Base-by-base conservation (phyloP, 2,888 invertebrate species). In the Microplitis manilae region DNA sequence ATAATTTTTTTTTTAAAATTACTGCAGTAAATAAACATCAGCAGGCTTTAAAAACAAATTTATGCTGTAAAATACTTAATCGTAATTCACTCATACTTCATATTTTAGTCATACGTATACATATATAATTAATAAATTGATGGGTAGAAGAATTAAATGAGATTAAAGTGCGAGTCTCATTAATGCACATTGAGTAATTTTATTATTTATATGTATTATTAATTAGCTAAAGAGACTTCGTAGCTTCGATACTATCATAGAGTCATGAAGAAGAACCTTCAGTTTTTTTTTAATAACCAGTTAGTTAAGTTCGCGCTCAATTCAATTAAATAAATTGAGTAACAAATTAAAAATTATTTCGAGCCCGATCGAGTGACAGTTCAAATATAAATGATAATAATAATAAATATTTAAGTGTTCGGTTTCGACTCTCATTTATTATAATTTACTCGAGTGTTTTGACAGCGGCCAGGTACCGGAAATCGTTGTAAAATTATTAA, bases 221-320 rank as follows among this genome's bases (percentile, higher is more conserved):
- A 78, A 77, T 77, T 81, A 77, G 76, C 76, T 79, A 80, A 79
- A 78, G 81, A 81, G 81, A 81, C 73, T 82, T 82, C 82, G 82
- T 82, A 82, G 82, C 81, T 81, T 80, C 79, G 79, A 80, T 81
- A 81, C 82, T 82, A 82, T 82, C 82, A 80, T 81, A 79, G 81
- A 82, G 80, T 82, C 80, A 77, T 78, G 69, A 78, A 81, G 81
- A 77, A 76, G 72, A 75, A 72, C 68, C 70, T 80, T 70, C 67
- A 50, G 9, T 13, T 8, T 50, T 50, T 50, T 50, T 13, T 62
- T 40, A 13, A 50, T 50, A 50, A 50, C 9, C 8, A 13, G 8
- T 50, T 50, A 2, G 9, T 50, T 50, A 13, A 50, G 8, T 50
- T 50, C 9, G 50, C 6, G 50, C 50, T 50, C 50, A 8, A 50